Evolutionary conservation across 2,888 invertebrate species (phyloP).

Genomic region (Sabellastarte sp.): DNA sequence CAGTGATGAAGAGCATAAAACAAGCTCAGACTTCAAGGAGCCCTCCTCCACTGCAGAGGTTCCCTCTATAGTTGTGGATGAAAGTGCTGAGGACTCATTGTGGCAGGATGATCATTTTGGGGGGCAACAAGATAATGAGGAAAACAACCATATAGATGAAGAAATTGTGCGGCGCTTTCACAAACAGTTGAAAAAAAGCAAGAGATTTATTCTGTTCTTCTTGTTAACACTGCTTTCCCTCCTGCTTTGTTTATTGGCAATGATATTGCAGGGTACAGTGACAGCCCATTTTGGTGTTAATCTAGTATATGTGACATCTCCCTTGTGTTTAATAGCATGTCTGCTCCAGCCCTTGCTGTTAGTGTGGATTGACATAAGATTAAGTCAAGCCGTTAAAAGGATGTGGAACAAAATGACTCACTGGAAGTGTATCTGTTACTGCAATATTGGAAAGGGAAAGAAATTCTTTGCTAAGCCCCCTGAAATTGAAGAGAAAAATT

Average conservation of each 20-base stretch:
- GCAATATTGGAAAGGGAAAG: slow-evolving; percentile 14
- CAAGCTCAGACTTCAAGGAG: not conserved
- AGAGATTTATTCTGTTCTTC: not conserved
- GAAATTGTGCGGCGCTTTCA: not conserved
- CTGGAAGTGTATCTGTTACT: slow-evolving; percentile 28
- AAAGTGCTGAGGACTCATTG: not conserved
- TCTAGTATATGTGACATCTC: slow-evolving; percentile 6
- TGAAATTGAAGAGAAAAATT: not conserved
- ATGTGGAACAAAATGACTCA: slow-evolving; percentile 14
- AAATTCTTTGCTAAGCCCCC: not conserved
- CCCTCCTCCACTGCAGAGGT: not conserved
- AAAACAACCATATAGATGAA: not conserved
- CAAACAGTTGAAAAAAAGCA: not conserved
- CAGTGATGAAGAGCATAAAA: not conserved
- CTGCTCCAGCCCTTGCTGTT: slow-evolving; percentile 16
- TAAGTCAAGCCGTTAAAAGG: slow-evolving; percentile 14
- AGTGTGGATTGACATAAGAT: slow-evolving; percentile 20
- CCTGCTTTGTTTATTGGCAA: slow-evolving; percentile 14
- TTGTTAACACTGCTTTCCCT: slow-evolving; percentile 12
- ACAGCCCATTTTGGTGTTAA: slow-evolving; percentile 9
- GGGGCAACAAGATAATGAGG: not conserved
- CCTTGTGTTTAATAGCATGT: slow-evolving; percentile 12
- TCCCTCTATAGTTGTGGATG: not conserved
- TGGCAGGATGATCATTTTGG: not conserved
- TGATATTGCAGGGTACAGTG: slow-evolving; percentile 11